A percentile compares a stretch with the other conserved stretches of the same genome.
These are phyloP conservation scores for Choloepus hoffmanni DNA, from an alignment of 2,113 vertebrate species.

Conservation along the genomic window DNA sequence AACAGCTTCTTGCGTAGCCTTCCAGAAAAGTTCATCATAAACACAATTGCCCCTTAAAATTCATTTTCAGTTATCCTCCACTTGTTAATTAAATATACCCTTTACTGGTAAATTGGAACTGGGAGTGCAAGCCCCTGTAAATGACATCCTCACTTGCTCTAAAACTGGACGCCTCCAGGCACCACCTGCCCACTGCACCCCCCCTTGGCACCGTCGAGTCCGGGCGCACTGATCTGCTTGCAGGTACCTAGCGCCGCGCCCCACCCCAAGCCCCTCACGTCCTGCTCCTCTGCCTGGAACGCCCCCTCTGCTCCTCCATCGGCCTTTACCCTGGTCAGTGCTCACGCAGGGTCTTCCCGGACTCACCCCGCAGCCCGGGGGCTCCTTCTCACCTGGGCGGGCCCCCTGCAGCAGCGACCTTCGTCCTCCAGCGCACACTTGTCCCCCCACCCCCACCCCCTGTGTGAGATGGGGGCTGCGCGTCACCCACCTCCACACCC, in stretches of 20 bases:
- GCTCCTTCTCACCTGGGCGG: accelerated
- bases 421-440: too few species aligned
- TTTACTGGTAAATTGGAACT: neutral
- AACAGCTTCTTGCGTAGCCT: neutral
- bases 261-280: accelerated
- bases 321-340: too few species aligned
- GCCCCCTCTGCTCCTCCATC: neutral
- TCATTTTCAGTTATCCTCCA: neutral
- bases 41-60: neutral
- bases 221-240: neutral
- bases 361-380: neutral
- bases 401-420: neutral
- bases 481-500: neutral
- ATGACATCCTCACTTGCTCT: neutral
- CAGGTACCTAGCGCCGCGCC: accelerated
- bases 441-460: neutral
- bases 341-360: neutral
- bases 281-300: neutral
- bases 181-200: too few species aligned
- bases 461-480: neutral
- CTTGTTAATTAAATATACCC: neutral
- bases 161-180: too few species aligned
- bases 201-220: too few species aligned
- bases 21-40: neutral
- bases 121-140: neutral